Evolutionary conservation across 2,113 vertebrate species (phyloP).

Genomic region (Tyrannus savana): DNA sequence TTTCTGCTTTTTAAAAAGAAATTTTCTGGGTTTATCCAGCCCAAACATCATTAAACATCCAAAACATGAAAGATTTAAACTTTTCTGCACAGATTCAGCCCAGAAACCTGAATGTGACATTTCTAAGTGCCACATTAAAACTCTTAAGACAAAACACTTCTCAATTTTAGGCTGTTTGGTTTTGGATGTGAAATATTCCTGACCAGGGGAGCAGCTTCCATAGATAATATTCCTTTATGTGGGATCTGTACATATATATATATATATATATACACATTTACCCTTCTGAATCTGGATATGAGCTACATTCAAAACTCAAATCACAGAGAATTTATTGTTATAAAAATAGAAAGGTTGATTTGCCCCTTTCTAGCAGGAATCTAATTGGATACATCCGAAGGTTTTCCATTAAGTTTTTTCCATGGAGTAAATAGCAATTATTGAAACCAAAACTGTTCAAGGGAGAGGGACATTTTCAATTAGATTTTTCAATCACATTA

Average conservation of each 20-base stretch:
- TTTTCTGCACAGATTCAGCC: not conserved
- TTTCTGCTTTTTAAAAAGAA: not conserved
- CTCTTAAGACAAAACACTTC: not conserved
- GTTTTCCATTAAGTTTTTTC: not conserved
- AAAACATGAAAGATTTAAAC: not conserved
- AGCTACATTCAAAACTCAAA: not conserved
- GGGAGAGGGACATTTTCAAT: not conserved
- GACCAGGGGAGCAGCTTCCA: not conserved
- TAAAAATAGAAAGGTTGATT: not conserved
- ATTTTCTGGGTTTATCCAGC: not conserved
- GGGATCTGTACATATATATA: not conserved
- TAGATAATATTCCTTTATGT: not conserved
- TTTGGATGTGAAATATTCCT: not conserved
- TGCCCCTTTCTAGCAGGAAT: not conserved
- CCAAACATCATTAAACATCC: not conserved
- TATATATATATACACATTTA: no score
- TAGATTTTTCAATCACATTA: not conserved
- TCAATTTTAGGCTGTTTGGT: not conserved
- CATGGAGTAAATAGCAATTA: not conserved
- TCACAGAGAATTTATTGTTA: not conserved
- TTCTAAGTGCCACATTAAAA: not conserved
- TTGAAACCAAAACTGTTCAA: not conserved
- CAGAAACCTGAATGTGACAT: not conserved
- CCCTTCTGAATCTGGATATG: not conserved
- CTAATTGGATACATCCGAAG: not conserved